A percentile compares a stretch with the other conserved stretches of the same genome.
phyloP scores from a whole-genome alignment of 1,140 invertebrate genomes.

The Metaphire vulgaris region DNA sequence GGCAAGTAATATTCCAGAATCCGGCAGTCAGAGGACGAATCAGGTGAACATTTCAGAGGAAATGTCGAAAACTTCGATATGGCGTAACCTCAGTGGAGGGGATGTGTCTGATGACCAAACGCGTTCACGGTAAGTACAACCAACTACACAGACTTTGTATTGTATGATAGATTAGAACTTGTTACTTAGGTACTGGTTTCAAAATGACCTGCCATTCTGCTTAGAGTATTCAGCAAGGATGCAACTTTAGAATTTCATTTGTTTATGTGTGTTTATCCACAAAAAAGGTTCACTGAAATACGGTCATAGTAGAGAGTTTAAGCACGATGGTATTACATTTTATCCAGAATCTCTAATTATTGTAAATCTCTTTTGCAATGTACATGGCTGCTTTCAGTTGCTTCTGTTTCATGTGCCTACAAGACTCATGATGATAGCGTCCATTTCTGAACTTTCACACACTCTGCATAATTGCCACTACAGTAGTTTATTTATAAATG shows the following conservation, averaged over 20 bases:
- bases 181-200: neutral
- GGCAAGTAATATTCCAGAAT: too few relatives aligned
- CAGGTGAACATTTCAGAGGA: slow-evolving; percentile 21
- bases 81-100: slow-evolving; percentile 12
- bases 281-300: too few relatives aligned
- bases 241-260: neutral
- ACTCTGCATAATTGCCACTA: too few relatives aligned
- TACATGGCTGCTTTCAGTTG: too few relatives aligned
- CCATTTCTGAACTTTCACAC: too few relatives aligned
- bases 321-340: too few relatives aligned
- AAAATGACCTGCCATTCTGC: neutral
- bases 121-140: neutral
- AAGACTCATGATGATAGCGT: too few relatives aligned
- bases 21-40: neutral
- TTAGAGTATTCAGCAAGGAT: neutral
- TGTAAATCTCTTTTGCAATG: too few relatives aligned
- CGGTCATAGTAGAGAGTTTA: too few relatives aligned
- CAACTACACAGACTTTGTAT: neutral
- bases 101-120: slow-evolving; percentile 8
- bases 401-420: too few relatives aligned
- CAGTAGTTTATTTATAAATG: too few relatives aligned
- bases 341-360: too few relatives aligned
- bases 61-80: slow-evolving; percentile 20
- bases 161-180: neutral
- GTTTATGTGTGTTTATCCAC: neutral